Percentiles rank a stretch among this genome's conserved stretches.
Conservation (phyloP, 2,797 vertebrate genomes). For the Sebastolobus alascanus region DNA sequence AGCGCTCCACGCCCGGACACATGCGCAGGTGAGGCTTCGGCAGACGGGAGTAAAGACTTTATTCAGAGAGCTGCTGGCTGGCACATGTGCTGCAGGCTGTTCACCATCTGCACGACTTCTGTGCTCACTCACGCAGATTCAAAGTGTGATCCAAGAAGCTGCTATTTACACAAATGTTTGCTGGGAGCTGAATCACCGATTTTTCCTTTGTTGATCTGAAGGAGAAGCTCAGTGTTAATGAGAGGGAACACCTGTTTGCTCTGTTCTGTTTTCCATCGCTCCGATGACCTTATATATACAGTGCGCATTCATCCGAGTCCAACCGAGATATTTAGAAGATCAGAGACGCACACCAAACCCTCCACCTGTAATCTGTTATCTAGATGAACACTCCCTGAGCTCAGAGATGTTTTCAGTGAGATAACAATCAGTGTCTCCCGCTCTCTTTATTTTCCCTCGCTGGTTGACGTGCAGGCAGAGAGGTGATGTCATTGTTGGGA, state of each 20-base stretch:
- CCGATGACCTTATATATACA: slow-evolving; percentile 43
- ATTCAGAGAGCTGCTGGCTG: slow-evolving; percentile 23
- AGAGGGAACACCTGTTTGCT: slow-evolving; percentile 64
- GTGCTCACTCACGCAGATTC: not conserved
- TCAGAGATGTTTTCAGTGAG: slow-evolving; percentile 36
- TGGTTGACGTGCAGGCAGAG: slow-evolving; percentile 22
- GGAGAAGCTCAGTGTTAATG: slow-evolving; percentile 29
- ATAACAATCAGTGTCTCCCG: slow-evolving; percentile 53
- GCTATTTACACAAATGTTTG: slow-evolving; percentile 47
- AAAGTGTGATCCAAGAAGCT: slow-evolving; percentile 35
- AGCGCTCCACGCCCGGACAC: slow-evolving; percentile 91
- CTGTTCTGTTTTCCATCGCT: slow-evolving; percentile 38
- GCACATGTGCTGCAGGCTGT: slow-evolving; percentile 27
- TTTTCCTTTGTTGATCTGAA: not conserved
- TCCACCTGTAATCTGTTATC: slow-evolving; percentile 59
- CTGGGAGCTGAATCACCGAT: slow-evolving; percentile 31
- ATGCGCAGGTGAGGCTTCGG: slow-evolving; percentile 86
- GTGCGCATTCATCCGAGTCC: slow-evolving; percentile 5
- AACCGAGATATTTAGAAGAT: not conserved
- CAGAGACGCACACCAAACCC: slow-evolving; percentile 36
- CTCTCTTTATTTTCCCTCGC: not conserved
- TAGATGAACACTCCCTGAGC: slow-evolving; percentile 48
- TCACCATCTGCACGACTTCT: slow-evolving; percentile 39
- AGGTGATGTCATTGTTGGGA: slow-evolving; percentile 66
- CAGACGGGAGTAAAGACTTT: not conserved